Evolutionary conservation across 2,888 invertebrate species (phyloP), one percentile per base, ranked within the genome.

Genomic region (Exocentrus adspersus): DNA sequence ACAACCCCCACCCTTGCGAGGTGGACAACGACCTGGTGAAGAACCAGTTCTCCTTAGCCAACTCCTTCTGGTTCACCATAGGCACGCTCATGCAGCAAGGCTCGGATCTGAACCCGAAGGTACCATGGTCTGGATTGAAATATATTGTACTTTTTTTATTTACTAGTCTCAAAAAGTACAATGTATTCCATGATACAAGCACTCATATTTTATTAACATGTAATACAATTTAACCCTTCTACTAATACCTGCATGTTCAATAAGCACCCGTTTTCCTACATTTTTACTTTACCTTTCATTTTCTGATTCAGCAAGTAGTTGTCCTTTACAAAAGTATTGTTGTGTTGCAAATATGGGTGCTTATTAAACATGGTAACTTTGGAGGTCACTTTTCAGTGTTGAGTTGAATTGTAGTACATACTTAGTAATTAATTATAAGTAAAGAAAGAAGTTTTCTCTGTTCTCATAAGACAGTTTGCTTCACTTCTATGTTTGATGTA

Each of bases 11-110:
- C 78, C 90, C 89, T 0, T 90, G 89, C 77, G 88, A 90, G 74
- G 80, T 85, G 58, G 88, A 89, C 67, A 85, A 85, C 70, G 86
- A 86, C 72, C 82, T 87, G 19, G 85, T 88, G 43, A 90, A 91
- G 79, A 94, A 94, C 82, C 92, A 93, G 78, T 95, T 95, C 80
- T 90, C 91, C 17, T 82, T 94, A 69, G 87, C 92, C 24, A 94
- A 95, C 81, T 91, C 91, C 76, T 91, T 94, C 80, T 94, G 94
- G 94, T 94, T 94, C 81, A 91, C 92, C 19, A 92, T 93, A 58
- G 94, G 93, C n/a, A 93, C 93, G 0, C 85, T 95, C 52, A 92
- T 95, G 90, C 92, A 97, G 78, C 97, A 97, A 83, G 96, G 95
- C 68, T 94, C 94, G 65, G 94, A 94, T 66, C 85, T 95, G 70